Evolutionary conservation across 2,888 invertebrate genomes (phyloP).

Genomic region (Rhorus exstirpatorius): DNA sequence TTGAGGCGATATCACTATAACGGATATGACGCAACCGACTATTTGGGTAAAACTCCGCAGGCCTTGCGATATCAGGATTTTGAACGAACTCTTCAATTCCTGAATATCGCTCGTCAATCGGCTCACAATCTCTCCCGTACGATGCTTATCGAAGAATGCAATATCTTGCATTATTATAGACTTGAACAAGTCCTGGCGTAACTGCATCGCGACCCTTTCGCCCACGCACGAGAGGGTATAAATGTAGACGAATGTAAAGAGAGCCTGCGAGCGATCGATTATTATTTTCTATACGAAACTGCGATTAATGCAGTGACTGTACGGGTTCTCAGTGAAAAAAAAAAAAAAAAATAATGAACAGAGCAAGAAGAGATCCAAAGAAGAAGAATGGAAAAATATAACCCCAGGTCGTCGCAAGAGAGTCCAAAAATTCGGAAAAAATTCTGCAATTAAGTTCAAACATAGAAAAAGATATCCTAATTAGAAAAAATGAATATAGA

Average conservation of each 20-base stretch:
- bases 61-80: constrained; percentile 97
- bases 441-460: too few relatives aligned
- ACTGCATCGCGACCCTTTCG: constrained; percentile 93
- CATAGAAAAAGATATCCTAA: too few relatives aligned
- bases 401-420: too few relatives aligned
- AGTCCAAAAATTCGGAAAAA: too few relatives aligned
- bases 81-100: constrained; percentile 98
- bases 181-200: constrained; percentile 93
- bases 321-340: too few relatives aligned
- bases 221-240: constrained; percentile 95
- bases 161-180: constrained; percentile 95
- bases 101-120: constrained; percentile 97
- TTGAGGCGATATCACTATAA: constrained; percentile 96
- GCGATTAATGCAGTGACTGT: neutral
- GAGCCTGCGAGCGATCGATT: constrained; percentile 88
- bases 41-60: constrained; percentile 95
- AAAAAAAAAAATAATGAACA: neutral
- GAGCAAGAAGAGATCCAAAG: neutral
- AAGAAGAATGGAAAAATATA: too few relatives aligned
- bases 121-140: constrained; percentile 97
- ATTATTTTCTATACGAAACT: neutral
- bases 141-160: constrained; percentile 95
- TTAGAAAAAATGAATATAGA: too few relatives aligned
- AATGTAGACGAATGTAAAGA: constrained; percentile 96
- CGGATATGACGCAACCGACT: constrained; percentile 91